A percentile compares a stretch with the other conserved stretches of the same genome.
Evolutionary conservation across 2,113 vertebrate genomes (phyloP).

Genomic region (Phalacrocorax pelagicus): DNA sequence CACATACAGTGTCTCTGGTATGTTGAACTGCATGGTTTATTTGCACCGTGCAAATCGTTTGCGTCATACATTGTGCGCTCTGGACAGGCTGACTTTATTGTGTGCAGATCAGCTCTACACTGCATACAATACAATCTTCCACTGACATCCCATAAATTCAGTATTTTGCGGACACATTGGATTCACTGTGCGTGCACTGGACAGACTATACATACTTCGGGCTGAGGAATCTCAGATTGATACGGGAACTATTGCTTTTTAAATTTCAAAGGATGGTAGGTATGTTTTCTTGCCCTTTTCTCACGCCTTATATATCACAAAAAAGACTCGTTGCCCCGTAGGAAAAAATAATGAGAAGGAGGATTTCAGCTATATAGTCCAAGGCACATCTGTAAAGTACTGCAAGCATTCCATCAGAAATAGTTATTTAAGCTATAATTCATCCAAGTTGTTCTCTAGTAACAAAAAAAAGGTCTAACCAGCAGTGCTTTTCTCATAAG

Average conservation of each 20-base stretch:
- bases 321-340: background rate
- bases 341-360: background rate
- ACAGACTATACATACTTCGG: background rate
- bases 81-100: background rate
- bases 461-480: background rate
- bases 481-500: background rate
- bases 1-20: background rate
- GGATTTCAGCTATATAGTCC: background rate
- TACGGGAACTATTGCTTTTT: background rate
- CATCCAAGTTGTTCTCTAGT: background rate
- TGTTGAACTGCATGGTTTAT: background rate
- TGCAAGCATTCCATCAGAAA: background rate
- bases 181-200: background rate
- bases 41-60: background rate
- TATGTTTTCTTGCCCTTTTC: background rate
- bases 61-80: rapidly evolving
- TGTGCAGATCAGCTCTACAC: too few relatives aligned
- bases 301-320: background rate
- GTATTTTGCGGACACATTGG: background rate
- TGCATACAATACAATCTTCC: background rate
- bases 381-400: background rate
- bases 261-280: background rate
- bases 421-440: background rate
- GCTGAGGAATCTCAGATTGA: background rate
- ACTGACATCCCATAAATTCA: background rate